Evolutionary conservation across 1,140 invertebrate species (phyloP).

Genomic region (Neodiprion virginianus): DNA sequence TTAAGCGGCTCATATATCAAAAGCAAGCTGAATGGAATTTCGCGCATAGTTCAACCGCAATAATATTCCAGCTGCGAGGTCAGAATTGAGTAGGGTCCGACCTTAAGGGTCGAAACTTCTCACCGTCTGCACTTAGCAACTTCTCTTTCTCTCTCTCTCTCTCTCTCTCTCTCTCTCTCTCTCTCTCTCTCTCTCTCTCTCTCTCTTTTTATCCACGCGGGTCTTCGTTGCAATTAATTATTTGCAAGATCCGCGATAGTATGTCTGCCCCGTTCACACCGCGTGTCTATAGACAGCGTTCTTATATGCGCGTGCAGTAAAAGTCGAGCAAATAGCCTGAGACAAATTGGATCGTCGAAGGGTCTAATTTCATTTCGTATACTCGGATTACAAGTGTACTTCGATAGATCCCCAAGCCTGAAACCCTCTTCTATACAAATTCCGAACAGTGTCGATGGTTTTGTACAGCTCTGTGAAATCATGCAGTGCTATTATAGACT

Average conservation of each 20-base stretch:
- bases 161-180: neutral
- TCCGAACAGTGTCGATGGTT: too few species aligned
- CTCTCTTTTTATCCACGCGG: neutral
- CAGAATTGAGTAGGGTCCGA: conserved; percentile 5
- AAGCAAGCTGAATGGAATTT: conserved; percentile 4
- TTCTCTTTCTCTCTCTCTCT: neutral
- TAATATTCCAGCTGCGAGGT: conserved; percentile 4
- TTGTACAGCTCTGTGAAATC: too few species aligned
- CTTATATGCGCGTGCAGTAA: too few species aligned
- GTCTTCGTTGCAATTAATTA: neutral
- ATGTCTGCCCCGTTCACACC: too few species aligned
- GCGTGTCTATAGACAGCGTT: too few species aligned
- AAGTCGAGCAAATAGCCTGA: too few species aligned
- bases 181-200: neutral
- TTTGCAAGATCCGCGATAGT: neutral
- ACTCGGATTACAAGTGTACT: too few species aligned
- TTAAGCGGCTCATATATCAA: neutral
- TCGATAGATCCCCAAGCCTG: too few species aligned
- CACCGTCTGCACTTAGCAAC: neutral
- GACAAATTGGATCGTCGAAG: too few species aligned
- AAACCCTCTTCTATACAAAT: too few species aligned
- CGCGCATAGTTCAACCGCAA: conserved; percentile 1
- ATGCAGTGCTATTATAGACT: too few species aligned
- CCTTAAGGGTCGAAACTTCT: conserved; percentile 1
- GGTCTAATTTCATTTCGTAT: too few species aligned